Base-by-base conservation (phyloP, 1,140 invertebrate species). In the Ceratoteleas bidentatus region DNA sequence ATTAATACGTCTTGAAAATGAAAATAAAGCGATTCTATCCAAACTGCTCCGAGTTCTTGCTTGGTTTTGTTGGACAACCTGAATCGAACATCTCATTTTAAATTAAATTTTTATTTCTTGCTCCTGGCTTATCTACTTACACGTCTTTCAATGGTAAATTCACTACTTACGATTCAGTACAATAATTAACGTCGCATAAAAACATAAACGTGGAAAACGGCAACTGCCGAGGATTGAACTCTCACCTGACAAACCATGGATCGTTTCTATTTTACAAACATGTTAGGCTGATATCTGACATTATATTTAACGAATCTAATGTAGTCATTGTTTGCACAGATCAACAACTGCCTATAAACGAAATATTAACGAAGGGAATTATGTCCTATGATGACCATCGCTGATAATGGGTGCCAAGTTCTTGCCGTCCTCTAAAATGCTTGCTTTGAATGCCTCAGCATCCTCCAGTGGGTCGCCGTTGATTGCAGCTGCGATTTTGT, bases 401-500 rank as follows among this genome's bases (percentile, higher is more conserved):
- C 3, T 47, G 3, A 34, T 11, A 38, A 87, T 84, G 2, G 84
- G 53, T 32, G 85, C 15, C 9, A 87, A 15, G 24, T 57, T 82
- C 54, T 81, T 83, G 15, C 83, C 82, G n/a, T 84, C 81, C 50
- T 84, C 72, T 80, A 87, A 79, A 47, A 90, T 84, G 14, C 58
- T 79, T 0, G 81, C 80, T 70, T 86, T 90, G 6, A 91, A 90
- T 14, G 64, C 60, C n/a, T 82, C 66, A 0, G 76, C 81, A 66
- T 90, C 86, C 15, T 88, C 86, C 0, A 91, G n/a, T 0, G 87
- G 78, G n/a, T 91, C 90, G 0, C 85, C 88, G 16, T 94, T 95
- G 34, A 96, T 95, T 6, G 94, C 92, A 56, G 93, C 90, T 0
- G 93, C 91, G 38, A 94, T 86, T 82, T 94, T 94, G 16, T 91